Evolutionary conservation across 2,113 vertebrate species (phyloP), one percentile per base, ranked within the genome.

Genomic region (Perca fluviatilis): DNA sequence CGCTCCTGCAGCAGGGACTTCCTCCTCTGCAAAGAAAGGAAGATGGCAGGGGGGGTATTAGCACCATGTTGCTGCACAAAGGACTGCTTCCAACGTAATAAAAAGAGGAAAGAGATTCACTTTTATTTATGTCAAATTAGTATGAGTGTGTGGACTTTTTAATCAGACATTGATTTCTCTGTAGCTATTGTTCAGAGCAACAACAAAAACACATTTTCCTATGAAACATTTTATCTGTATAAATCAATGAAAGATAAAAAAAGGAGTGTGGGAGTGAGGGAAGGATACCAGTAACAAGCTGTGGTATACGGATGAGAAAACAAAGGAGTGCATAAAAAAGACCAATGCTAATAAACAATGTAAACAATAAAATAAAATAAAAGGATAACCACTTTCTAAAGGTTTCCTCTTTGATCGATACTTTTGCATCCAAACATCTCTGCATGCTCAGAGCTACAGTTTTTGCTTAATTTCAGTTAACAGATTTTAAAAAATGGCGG

Each of bases 51-150:
- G 70, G 36, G 36, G 66, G 57, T 53, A 61, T 66, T 9, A 47
- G 66, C 77, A 73, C 43, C 53, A 27, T 27, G 64, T 58, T 77
- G 72, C 66, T 80, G 85, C 88, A 85, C 79, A 80, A 91, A 81
- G 62, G 72, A 91, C 86, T 77, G 69, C 77, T 79, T 70, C 70
- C 61, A 68, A 51, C 23, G 27, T 84, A 27, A 80, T 75, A 84
- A 77, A 86, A 86, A 77, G 50, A 79, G 75, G 54, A 74, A 64
- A 76, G 88, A 33, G 74, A 77, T 82, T 82, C 62, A 91, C 77
- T 79, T 89, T 93, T 91, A 94, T 94, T 92, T 89, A 91, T 93
- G 93, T 94, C 86, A 76, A 51, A 90, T 83, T 82, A 91, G 67
- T 83, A 80, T 12, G 70, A 80, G 74, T 91, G 92, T 90, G 87